Evolutionary conservation across 2,797 vertebrate species (phyloP).

Genomic region (Falco concolor): DNA sequence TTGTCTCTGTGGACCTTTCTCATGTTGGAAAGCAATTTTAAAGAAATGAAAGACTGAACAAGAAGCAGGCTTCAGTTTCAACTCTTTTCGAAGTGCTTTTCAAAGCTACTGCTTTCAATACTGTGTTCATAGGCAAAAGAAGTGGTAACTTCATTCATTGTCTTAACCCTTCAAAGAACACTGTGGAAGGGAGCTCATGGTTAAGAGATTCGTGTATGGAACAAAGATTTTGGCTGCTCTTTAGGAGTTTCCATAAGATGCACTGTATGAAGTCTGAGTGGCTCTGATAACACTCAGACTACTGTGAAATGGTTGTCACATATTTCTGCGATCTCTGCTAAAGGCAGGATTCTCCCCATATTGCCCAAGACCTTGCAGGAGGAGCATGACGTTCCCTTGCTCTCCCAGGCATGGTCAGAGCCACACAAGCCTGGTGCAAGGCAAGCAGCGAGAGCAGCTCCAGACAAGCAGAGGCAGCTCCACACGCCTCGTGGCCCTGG

Average conservation of each 20-base stretch:
- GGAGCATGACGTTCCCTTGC: neutral
- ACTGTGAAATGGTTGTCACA: accelerated
- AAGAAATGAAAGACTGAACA: neutral
- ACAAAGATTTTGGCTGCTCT: neutral
- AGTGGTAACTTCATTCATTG: accelerated
- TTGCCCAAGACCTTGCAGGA: neutral
- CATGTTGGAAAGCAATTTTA: accelerated
- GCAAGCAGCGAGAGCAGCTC: accelerated
- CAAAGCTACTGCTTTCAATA: accelerated
- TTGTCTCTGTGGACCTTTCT: neutral
- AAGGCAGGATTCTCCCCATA: neutral
- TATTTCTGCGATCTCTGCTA: neutral
- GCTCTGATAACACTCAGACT: neutral
- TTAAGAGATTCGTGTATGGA: neutral
- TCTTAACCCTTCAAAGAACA: accelerated
- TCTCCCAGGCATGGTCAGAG: neutral
- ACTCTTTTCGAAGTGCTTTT: accelerated
- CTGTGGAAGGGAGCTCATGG: neutral
- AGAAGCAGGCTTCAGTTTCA: neutral
- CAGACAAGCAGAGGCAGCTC: neutral
- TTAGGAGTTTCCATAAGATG: neutral
- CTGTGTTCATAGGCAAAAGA: neutral
- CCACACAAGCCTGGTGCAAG: accelerated
- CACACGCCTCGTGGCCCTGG: accelerated
- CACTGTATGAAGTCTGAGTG: neutral